Evolutionary conservation across 2,797 vertebrate species (phyloP).

Genomic region (Hephaestus fuliginosus): DNA sequence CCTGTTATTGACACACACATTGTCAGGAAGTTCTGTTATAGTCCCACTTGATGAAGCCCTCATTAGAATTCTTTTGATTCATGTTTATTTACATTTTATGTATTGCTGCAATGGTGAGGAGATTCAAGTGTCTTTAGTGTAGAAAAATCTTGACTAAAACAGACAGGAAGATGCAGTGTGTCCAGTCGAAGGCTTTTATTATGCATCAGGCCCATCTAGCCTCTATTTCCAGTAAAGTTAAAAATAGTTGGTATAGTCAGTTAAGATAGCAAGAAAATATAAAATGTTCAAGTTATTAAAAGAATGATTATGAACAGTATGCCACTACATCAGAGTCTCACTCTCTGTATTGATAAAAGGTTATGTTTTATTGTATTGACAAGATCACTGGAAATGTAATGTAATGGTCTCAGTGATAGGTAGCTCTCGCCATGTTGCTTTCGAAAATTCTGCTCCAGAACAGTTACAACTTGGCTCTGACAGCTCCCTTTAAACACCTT

Average conservation of each 20-base stretch:
- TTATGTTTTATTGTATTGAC: neutral
- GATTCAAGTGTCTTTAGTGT: neutral
- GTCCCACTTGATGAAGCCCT: neutral
- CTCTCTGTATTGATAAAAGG: neutral
- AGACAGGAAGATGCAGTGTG: neutral
- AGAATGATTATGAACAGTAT: neutral
- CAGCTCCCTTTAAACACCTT: conserved; percentile 16
- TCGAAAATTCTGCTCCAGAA: neutral
- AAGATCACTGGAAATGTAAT: neutral
- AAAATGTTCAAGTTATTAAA: too few relatives aligned
- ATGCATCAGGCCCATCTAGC: neutral
- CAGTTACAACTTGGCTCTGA: conserved; percentile 2
- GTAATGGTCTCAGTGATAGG: neutral
- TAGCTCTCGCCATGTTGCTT: neutral
- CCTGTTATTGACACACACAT: neutral
- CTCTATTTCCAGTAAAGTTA: neutral
- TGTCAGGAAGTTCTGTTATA: conserved; percentile 4
- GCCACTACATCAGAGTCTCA: neutral
- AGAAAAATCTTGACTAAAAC: neutral
- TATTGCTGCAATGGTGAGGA: neutral
- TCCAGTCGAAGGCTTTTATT: neutral
- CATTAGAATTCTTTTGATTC: neutral
- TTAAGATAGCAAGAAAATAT: neutral
- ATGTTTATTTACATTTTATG: conserved; percentile 15
- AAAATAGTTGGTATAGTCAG: too few relatives aligned